phyloP scores from a whole-genome alignment of 2,113 vertebrate species.

The Perca flavescens region DNA sequence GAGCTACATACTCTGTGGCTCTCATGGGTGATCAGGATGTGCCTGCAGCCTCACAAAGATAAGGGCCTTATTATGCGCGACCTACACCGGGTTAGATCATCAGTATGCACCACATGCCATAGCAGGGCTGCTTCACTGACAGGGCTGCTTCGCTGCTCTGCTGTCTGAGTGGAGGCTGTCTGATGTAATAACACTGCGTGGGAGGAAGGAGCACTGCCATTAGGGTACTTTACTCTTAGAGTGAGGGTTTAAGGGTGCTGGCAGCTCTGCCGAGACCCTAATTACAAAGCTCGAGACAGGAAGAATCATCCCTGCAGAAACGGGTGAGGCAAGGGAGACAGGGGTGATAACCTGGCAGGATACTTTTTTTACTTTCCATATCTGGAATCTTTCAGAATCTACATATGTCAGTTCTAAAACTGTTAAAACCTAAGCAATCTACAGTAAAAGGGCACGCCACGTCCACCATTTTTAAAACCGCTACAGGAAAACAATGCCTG shows the following conservation, averaged over 20 bases:
- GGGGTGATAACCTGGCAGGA: slow-evolving; percentile 6
- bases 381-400: slow-evolving; percentile 28
- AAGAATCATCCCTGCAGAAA: slow-evolving; percentile 21
- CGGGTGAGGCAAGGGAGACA: not conserved
- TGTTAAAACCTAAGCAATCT: slow-evolving; percentile 4
- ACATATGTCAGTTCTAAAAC: slow-evolving; percentile 19
- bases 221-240: slow-evolving; percentile 32
- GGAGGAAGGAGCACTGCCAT: slow-evolving; percentile 42
- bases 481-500: slow-evolving; percentile 21
- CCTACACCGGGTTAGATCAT: slow-evolving; percentile 62
- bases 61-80: slow-evolving; percentile 53
- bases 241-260: slow-evolving; percentile 16
- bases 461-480: slow-evolving; percentile 12
- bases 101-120: slow-evolving; percentile 72
- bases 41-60: slow-evolving; percentile 50
- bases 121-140: slow-evolving; percentile 49
- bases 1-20: slow-evolving; percentile 8
- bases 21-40: slow-evolving; percentile 39
- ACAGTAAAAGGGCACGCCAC: slow-evolving; percentile 22
- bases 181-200: slow-evolving; percentile 57
- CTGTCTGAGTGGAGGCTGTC: slow-evolving; percentile 57
- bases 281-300: slow-evolving; percentile 45
- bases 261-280: slow-evolving; percentile 52
- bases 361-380: slow-evolving; percentile 20
- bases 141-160: slow-evolving; percentile 29